These are phyloP conservation scores for Cyprinella venusta DNA, from an alignment of 2,797 vertebrate species.

Conservation along the genomic window DNA sequence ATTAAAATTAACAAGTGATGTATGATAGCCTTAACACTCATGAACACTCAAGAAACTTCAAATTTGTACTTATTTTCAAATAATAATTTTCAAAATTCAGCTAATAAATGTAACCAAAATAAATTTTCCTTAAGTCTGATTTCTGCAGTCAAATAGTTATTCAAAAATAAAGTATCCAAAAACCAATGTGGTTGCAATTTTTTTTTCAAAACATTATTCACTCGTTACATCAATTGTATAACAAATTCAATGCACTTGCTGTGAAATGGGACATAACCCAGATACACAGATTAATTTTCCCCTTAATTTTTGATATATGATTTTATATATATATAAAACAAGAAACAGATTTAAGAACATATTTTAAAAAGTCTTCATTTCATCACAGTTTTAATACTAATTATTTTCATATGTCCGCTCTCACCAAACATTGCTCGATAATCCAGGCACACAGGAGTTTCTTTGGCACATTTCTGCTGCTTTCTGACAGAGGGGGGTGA, in stretches of 20 bases:
- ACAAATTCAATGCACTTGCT: conserved; percentile 17
- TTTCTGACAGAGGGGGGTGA: conserved; percentile 6
- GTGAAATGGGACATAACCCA: conserved; percentile 8
- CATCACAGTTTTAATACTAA: conserved; percentile 32
- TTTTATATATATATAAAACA: neutral
- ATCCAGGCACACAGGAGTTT: conserved; percentile 17
- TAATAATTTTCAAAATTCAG: neutral
- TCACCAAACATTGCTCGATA: neutral
- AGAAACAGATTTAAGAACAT: conserved; percentile 11
- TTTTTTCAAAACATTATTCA: neutral
- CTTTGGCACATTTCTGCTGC: conserved; percentile 35
- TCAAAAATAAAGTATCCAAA: conserved; percentile 7
- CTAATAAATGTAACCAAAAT: neutral
- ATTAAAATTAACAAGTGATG: neutral
- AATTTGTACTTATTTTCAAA: neutral
- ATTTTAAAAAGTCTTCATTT: conserved; percentile 32
- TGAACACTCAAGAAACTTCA: neutral
- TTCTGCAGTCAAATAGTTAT: conserved; percentile 1
- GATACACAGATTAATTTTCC: neutral
- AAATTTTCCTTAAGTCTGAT: conserved; percentile 6
- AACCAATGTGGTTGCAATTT: neutral
- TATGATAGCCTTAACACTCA: conserved; percentile 13
- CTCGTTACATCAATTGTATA: neutral
- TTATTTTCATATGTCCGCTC: conserved; percentile 1
- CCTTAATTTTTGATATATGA: neutral